phyloP scores from a whole-genome alignment of 2,797 vertebrate genomes.

The Thaleichthys pacificus region DNA sequence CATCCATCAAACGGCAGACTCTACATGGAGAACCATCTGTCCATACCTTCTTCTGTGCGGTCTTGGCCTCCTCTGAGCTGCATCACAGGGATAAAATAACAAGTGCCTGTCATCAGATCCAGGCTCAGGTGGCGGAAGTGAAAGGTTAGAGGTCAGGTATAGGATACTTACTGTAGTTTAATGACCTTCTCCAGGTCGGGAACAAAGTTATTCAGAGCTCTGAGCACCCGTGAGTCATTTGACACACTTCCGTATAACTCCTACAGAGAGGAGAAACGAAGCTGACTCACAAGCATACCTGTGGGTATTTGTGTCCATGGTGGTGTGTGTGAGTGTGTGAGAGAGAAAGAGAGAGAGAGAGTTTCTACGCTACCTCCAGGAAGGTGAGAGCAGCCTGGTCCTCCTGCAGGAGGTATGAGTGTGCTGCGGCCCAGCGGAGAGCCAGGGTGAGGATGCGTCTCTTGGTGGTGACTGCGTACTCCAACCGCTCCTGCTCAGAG shows the following conservation, averaged over 20 bases:
- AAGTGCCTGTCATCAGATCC: background rate
- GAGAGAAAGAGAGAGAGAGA: constrained; percentile 13
- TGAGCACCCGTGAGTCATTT: constrained; percentile 88
- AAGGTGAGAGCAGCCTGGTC: constrained; percentile 89
- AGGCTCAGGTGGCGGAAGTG: background rate
- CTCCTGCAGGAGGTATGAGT: constrained; percentile 88
- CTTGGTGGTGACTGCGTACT: constrained; percentile 90
- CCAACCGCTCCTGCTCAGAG: constrained; percentile 93
- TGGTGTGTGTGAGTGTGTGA: constrained; percentile 10
- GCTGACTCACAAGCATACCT: background rate
- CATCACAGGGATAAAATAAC: constrained; percentile 49
- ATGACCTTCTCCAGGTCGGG: constrained; percentile 91
- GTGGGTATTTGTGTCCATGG: constrained; percentile 11
- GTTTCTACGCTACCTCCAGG: constrained; percentile 80
- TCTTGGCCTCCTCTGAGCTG: constrained; percentile 90
- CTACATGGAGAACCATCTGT: background rate
- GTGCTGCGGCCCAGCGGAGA: constrained; percentile 86
- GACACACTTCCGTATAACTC: constrained; percentile 92
- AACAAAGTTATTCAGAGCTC: constrained; percentile 88
- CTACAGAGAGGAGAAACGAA: constrained; percentile 63
- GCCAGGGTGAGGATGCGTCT: constrained; percentile 86
- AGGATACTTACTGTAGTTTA: constrained; percentile 86
- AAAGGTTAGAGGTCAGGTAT: background rate
- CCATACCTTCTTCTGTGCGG: constrained; percentile 85
- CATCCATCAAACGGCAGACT: background rate